Percentiles rank a stretch among this genome's conserved stretches.
Evolutionary conservation across 2,797 vertebrate species (phyloP).

Genomic region (Argentina silus): DNA sequence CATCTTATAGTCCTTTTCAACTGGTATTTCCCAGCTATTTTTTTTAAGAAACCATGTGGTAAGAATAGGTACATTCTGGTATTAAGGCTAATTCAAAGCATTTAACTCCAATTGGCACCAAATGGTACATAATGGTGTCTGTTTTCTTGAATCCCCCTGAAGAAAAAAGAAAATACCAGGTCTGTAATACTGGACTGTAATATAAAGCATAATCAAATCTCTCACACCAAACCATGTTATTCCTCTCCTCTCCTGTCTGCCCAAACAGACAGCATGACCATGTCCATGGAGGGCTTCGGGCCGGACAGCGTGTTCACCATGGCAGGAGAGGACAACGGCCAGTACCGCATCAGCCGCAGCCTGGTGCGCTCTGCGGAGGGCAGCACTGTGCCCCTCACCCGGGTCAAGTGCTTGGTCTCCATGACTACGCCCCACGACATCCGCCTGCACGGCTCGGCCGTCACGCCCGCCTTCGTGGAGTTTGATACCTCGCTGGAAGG

Average conservation of each 20-base stretch:
- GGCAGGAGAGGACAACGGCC: conserved; percentile 88
- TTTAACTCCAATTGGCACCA: no score
- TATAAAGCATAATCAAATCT: no score
- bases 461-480: conserved; percentile 94
- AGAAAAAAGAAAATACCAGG: no score
- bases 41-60: no score
- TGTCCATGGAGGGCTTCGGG: conserved; percentile 91
- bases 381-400: conserved; percentile 94
- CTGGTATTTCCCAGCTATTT: no score
- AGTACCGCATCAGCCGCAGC: conserved; percentile 95
- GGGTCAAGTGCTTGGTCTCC: conserved; percentile 98
- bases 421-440: conserved; percentile 99
- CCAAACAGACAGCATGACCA: conserved; percentile 87
- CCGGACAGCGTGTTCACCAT: conserved; percentile 90
- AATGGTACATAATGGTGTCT: no score
- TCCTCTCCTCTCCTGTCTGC: not conserved
- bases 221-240: no score
- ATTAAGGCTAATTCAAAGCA: no score
- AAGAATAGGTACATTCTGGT: no score
- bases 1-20: no score
- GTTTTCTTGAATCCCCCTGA: no score
- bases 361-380: conserved; percentile 95
- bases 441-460: conserved; percentile 92
- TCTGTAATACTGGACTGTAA: no score
- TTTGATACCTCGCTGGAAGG: conserved; percentile 96